Evolutionary conservation across 2,888 invertebrate species (phyloP), one percentile per base, ranked within the genome.

Genomic region (Drosophila maculinotata): DNA sequence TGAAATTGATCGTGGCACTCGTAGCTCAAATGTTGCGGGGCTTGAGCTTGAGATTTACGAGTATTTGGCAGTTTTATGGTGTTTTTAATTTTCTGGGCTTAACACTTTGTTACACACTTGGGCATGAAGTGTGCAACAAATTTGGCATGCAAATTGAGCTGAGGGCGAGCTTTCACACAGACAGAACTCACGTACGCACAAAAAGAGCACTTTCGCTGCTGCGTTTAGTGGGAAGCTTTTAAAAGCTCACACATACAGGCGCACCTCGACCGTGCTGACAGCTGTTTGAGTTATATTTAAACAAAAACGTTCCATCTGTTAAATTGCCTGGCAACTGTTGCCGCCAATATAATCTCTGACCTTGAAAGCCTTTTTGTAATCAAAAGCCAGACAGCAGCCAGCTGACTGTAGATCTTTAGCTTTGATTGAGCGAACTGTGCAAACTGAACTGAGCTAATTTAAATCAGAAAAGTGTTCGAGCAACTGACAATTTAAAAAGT

Each of bases 1-100:
- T 88, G 87, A 88, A 88, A 87, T 87, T 87, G 87, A 87, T 87
- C 87, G 80, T 59, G 62, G 57, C 79, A 80, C 84, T 83, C 76
- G 51, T 62, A 28, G 51, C n/a, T 48, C 58, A 70, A 76, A 77
- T 74, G 62, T 44, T 31, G 49, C 38, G 72, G 72, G 74, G 74
- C 44, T 53, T 70, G 63, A 44, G 52, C 42, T 20, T 20, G 42
- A 68, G 77, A 82, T 82, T 74, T 79, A 70, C 59, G 60, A 44
- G 41, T 49, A 52, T 49, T 48, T 63, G 74, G 42, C 65, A 76
- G 30, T 66, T 82, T 71, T 58, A 70, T 75, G 52, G 67, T 69
- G 53, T 56, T 73, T 81, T 71, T 49, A 66, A 65, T 60, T 31
- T n/a, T 45, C 20, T 53, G 25, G 69, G 57, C 51, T 66, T 56